These are phyloP conservation scores for Dysmachus trigonus DNA, from an alignment of 2,888 invertebrate genomes.

Conservation along the genomic window DNA sequence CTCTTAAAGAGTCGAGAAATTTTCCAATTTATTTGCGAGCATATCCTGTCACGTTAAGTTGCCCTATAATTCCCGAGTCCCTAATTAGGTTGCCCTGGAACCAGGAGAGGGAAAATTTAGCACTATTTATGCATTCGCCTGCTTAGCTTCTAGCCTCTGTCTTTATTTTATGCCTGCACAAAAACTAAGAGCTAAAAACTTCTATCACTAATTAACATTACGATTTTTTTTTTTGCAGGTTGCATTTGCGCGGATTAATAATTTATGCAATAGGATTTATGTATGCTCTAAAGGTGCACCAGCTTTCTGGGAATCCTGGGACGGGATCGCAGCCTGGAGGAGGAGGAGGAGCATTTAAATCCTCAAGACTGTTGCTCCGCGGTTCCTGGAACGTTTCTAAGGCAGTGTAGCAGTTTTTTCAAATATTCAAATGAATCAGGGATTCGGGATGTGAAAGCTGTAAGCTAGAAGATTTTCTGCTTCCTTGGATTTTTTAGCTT, in stretches of 20 bases:
- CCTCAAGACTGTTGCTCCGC: background rate
- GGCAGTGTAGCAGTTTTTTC: background rate
- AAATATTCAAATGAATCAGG: background rate
- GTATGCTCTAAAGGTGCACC: background rate
- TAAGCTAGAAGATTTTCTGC: background rate
- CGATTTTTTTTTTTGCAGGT: background rate
- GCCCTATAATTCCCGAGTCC: background rate
- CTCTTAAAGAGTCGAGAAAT: background rate
- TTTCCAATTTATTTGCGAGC: background rate
- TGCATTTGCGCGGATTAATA: background rate
- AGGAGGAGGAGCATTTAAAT: background rate
- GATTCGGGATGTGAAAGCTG: background rate
- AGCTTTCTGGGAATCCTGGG: background rate
- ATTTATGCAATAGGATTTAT: constrained; percentile 14
- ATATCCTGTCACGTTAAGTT: background rate
- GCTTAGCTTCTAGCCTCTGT: background rate
- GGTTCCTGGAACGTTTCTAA: background rate
- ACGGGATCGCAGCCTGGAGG: background rate
- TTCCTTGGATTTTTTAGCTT: background rate
- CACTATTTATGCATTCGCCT: constrained; percentile 6
- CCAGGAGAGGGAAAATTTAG: background rate
- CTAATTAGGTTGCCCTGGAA: background rate
- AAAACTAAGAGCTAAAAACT: background rate
- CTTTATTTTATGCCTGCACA: background rate
- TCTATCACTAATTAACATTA: constrained; percentile 13